phyloP scores from a whole-genome alignment of 2,888 invertebrate species.

The Megaustenia siamemsis region DNA sequence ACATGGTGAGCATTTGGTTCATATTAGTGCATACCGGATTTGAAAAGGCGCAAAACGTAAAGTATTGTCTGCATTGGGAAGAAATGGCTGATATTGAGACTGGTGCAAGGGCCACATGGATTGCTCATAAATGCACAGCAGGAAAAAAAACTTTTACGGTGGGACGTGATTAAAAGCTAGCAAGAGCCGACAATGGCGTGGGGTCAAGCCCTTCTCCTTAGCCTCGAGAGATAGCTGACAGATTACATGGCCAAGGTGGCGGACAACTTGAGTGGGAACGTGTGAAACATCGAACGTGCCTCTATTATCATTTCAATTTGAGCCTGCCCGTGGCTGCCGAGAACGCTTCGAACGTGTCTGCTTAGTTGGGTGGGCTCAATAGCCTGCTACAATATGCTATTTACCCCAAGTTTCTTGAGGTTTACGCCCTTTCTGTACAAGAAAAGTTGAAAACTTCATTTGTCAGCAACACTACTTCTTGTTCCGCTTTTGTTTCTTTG shows the following conservation, averaged over 20 bases:
- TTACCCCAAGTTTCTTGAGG: conserved; percentile 6
- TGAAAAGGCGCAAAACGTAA: conserved; percentile 2
- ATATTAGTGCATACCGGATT: not conserved
- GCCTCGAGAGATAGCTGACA: not conserved
- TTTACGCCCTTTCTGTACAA: not conserved
- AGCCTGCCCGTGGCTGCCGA: not conserved
- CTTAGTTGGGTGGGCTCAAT: conserved; percentile 19
- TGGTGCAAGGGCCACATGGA: not conserved
- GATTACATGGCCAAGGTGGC: not conserved
- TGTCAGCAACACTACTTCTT: not conserved
- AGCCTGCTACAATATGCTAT: not conserved
- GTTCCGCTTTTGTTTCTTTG: not conserved
- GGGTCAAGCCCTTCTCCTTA: conserved; percentile 5
- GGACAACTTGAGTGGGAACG: not conserved
- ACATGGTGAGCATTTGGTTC: not conserved
- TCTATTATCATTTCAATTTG: not conserved
- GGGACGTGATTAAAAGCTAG: conserved; percentile 3
- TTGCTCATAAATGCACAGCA: not conserved
- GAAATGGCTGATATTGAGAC: not conserved
- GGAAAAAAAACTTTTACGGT: conserved; percentile 5
- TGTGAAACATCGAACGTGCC: conserved; percentile 25
- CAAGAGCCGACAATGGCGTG: not conserved
- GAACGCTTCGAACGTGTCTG: not conserved
- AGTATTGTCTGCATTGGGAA: not conserved
- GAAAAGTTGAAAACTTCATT: not conserved